phyloP scores from a whole-genome alignment of 2,797 vertebrate genomes.

The Neopelma chrysocephalum region DNA sequence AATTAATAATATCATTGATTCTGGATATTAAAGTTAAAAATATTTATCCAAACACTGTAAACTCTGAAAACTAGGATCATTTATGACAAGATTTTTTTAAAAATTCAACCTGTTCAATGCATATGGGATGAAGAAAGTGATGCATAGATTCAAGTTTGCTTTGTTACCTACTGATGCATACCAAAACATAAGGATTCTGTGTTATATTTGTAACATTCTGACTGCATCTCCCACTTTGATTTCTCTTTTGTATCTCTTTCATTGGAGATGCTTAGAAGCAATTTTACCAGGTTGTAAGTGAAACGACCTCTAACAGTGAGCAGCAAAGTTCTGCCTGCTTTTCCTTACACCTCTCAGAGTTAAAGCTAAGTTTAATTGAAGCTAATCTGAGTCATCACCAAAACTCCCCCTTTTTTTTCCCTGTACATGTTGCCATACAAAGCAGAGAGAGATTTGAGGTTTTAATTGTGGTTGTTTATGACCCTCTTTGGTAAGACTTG shows the following conservation, averaged over 20 bases:
- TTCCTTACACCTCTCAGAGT: neutral
- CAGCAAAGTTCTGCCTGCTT: neutral
- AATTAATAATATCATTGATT: neutral
- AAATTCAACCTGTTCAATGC: neutral
- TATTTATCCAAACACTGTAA: neutral
- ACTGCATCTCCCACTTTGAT: neutral
- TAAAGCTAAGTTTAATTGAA: neutral
- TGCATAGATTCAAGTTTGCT: neutral
- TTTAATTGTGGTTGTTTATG: neutral
- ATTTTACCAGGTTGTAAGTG: neutral
- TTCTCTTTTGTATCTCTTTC: neutral
- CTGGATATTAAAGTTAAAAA: conserved; percentile 4
- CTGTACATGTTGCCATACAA: neutral
- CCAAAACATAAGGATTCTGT: neutral
- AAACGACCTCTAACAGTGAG: neutral
- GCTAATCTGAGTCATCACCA: neutral
- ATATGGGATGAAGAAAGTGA: neutral
- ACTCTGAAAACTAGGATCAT: neutral
- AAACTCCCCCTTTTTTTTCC: neutral
- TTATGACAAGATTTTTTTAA: neutral
- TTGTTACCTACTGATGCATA: neutral
- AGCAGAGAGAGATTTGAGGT: neutral
- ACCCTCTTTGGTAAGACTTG: neutral
- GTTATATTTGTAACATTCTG: neutral
- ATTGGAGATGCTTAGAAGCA: neutral